Percentiles rank a stretch among this genome's conserved stretches.
phyloP scores from a whole-genome alignment of 2,888 invertebrate genomes.

The Mamestra brassicae region DNA sequence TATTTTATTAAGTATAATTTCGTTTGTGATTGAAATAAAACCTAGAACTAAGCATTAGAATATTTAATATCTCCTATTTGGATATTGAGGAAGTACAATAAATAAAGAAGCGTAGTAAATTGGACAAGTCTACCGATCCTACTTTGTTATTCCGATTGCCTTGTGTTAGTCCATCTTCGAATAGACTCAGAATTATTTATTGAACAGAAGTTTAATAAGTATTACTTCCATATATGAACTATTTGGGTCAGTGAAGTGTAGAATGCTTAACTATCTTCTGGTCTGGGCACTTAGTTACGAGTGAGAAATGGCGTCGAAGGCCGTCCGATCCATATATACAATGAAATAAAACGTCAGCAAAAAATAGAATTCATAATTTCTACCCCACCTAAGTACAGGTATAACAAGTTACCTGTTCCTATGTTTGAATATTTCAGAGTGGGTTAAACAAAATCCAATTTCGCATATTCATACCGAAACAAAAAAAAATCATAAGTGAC shows the following conservation, averaged over 20 bases:
- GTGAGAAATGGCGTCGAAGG: constrained; percentile 14
- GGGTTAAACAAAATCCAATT: constrained; percentile 60
- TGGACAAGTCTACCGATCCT: neutral
- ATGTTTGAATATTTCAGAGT: constrained; percentile 54
- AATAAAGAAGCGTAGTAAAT: neutral
- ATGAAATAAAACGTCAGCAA: constrained; percentile 7
- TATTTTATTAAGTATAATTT: too few species aligned
- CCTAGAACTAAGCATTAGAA: neutral
- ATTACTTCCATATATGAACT: constrained; percentile 5
- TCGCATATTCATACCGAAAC: constrained; percentile 63
- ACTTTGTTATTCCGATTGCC: constrained; percentile 40
- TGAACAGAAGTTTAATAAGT: constrained; percentile 18
- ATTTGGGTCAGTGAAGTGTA: constrained; percentile 36
- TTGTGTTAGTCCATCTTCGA: constrained; percentile 32
- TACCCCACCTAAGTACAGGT: constrained; percentile 9
- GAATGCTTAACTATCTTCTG: constrained; percentile 32
- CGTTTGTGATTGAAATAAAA: neutral
- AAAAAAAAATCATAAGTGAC: constrained; percentile 71
- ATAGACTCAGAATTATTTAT: constrained; percentile 27
- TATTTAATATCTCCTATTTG: neutral
- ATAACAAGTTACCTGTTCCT: constrained; percentile 45
- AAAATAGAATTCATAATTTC: constrained; percentile 46
- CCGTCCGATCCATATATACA: constrained; percentile 13
- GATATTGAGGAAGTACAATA: constrained; percentile 13
- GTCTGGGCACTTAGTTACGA: neutral